These are phyloP conservation scores for Sitta carolinensis DNA, from an alignment of 2,797 vertebrate species.

Conservation along the genomic window DNA sequence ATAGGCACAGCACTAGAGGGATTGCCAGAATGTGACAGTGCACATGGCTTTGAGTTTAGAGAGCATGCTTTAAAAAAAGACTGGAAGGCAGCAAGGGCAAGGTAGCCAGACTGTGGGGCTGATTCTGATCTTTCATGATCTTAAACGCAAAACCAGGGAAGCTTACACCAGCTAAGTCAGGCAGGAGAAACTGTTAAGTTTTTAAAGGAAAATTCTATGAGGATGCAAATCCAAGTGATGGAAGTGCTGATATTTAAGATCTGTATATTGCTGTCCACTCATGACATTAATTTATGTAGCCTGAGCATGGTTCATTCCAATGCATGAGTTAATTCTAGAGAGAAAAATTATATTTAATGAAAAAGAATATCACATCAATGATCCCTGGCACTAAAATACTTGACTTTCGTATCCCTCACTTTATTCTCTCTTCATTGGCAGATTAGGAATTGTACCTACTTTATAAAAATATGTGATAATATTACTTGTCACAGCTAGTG, in stretches of 20 bases:
- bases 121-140: conserved; percentile 11
- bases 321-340: not conserved
- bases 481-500: not conserved
- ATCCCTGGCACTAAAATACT: not conserved
- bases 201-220: not conserved
- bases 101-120: not conserved
- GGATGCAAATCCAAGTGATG: not conserved
- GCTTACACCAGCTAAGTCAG: not conserved
- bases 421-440: not conserved
- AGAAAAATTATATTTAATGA: not conserved
- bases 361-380: not conserved
- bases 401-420: not conserved
- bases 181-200: not conserved
- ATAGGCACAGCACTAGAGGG: conserved; percentile 43
- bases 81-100: conserved; percentile 20
- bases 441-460: not conserved
- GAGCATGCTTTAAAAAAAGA: conserved; percentile 20
- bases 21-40: conserved; percentile 62
- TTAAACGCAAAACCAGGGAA: not conserved
- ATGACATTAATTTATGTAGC: not conserved
- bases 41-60: conserved; percentile 57
- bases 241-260: not conserved
- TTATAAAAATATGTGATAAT: not conserved
- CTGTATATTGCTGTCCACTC: not conserved
- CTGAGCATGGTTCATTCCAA: not conserved